These are phyloP conservation scores for Acropternis orthonyx DNA, from an alignment of 2,797 vertebrate species.

Conservation along the genomic window DNA sequence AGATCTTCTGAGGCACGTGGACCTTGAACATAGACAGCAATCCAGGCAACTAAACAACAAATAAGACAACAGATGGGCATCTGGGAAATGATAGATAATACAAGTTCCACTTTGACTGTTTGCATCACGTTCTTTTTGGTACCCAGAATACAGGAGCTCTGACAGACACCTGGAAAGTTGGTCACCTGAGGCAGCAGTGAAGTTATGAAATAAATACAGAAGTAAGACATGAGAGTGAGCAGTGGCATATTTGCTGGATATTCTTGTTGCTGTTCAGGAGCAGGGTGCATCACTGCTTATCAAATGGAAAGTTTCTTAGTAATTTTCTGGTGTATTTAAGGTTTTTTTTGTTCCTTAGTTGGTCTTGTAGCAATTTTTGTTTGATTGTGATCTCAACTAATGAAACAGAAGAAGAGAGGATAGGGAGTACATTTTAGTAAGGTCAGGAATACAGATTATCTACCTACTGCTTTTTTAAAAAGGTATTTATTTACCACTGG, in stretches of 20 bases:
- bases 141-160: not conserved
- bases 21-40: fast-evolving
- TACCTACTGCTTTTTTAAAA: not conserved
- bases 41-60: not conserved
- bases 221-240: not conserved
- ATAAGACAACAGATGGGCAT: not conserved
- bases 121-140: not conserved
- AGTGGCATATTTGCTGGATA: not conserved
- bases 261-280: not conserved
- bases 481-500: not conserved
- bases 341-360: not conserved
- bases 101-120: not conserved
- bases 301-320: not conserved
- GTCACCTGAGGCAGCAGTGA: not conserved
- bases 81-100: no score
- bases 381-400: not conserved
- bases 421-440: not conserved
- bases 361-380: not conserved
- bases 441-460: not conserved
- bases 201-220: not conserved
- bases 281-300: not conserved
- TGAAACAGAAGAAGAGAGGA: not conserved
- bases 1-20: not conserved
- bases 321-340: not conserved
- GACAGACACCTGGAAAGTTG: not conserved